phyloP scores from a whole-genome alignment of 2,113 vertebrate genomes.

The Hydrolagus affinis region DNA sequence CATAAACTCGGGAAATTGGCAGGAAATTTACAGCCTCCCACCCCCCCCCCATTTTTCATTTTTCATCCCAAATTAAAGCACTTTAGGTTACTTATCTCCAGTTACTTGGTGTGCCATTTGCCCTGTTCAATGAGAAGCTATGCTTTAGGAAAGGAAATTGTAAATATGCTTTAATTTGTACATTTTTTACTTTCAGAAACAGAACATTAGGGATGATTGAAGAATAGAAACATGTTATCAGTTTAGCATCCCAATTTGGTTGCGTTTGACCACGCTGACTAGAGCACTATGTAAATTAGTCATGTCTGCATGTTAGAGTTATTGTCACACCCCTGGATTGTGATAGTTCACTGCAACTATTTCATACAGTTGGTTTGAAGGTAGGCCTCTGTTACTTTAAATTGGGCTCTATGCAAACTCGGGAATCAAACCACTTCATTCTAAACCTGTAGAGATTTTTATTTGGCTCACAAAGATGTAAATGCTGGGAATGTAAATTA shows the following conservation, averaged over 20 bases:
- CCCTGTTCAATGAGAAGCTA: background rate
- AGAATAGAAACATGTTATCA: background rate
- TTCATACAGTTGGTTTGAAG: background rate
- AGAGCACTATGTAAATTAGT: background rate
- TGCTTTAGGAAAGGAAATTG: background rate
- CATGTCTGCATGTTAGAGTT: background rate
- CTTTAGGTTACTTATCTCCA: conserved; percentile 28
- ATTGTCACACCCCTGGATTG: background rate
- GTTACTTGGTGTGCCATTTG: background rate
- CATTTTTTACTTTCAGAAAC: conserved; percentile 11
- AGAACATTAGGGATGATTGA: background rate
- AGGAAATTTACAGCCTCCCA: background rate
- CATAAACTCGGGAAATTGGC: background rate
- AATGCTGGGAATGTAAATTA: no score
- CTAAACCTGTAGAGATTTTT: no score
- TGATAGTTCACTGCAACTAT: background rate
- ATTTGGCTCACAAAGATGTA: no score
- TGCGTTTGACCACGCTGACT: background rate
- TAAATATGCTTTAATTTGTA: conserved; percentile 25
- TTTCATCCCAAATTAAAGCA: conserved; percentile 1
- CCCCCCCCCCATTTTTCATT: no score
- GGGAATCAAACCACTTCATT: conserved; percentile 25
- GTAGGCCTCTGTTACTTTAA: background rate
- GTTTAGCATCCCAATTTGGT: background rate
- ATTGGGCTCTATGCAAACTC: conserved; percentile 19